These are phyloP conservation scores for Poecilia latipinna DNA, from an alignment of 2,113 vertebrate genomes.

Conservation along the genomic window DNA sequence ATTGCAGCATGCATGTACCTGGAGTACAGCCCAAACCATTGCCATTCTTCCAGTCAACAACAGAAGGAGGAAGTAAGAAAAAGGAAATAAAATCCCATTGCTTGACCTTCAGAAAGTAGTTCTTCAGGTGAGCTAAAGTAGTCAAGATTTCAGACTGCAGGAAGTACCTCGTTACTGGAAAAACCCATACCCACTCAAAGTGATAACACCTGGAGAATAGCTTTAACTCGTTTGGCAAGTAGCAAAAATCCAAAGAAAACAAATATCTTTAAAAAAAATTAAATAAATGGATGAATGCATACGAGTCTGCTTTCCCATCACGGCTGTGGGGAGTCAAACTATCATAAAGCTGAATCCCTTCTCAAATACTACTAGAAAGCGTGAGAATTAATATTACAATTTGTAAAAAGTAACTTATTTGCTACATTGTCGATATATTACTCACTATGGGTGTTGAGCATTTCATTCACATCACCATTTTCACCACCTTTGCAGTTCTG, in stretches of 20 bases:
- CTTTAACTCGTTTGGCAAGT: too few species aligned
- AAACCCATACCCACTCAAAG: too few species aligned
- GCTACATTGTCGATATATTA: background rate
- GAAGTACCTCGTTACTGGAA: too few species aligned
- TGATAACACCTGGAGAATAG: too few species aligned
- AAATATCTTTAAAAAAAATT: too few species aligned
- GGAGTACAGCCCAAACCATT: background rate
- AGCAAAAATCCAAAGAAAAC: too few species aligned
- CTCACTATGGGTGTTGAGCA: background rate
- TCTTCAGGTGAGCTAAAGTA: background rate
- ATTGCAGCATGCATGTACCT: background rate
- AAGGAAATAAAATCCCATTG: background rate
- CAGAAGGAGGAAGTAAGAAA: background rate
- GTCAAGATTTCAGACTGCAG: background rate
- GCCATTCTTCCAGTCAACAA: background rate
- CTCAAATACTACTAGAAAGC: background rate
- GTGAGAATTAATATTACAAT: background rate
- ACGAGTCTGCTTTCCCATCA: too few species aligned
- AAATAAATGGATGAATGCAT: too few species aligned
- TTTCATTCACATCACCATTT: background rate
- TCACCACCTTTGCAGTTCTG: too few species aligned
- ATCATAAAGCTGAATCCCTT: background rate
- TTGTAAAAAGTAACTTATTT: background rate
- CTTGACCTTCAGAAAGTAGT: background rate
- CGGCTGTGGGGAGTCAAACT: background rate